A percentile compares a stretch with the other conserved stretches of the same genome.
Conservation (phyloP, 2,888 invertebrate genomes). For the Spilosoma lubricipeda region DNA sequence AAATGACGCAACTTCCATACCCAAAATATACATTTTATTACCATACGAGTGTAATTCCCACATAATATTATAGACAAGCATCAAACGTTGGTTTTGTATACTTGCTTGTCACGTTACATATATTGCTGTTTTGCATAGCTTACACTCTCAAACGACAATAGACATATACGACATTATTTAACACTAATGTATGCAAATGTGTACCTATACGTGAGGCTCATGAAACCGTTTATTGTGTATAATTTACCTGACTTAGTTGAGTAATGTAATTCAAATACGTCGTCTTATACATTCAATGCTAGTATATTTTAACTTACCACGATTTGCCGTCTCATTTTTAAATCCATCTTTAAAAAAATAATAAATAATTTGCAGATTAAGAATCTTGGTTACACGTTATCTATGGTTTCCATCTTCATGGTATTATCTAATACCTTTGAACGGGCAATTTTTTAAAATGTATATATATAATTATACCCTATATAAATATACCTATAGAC, state of each 20-base stretch:
- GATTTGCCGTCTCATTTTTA: no score
- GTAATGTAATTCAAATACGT: conserved; percentile 1
- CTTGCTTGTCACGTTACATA: not conserved
- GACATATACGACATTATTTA: conserved; percentile 7
- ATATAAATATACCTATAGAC: no score
- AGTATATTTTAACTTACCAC: not conserved
- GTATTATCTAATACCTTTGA: no score
- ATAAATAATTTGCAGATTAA: no score
- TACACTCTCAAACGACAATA: not conserved
- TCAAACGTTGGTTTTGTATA: not conserved
- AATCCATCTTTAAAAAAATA: no score
- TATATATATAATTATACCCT: no score
- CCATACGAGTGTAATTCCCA: not conserved
- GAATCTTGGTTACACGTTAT: no score
- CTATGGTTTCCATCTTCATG: no score
- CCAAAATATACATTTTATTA: not conserved
- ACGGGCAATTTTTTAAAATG: no score
- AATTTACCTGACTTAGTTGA: not conserved
- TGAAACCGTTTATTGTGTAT: conserved; percentile 15
- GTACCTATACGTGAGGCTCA: conserved; percentile 21
- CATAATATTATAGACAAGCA: not conserved
- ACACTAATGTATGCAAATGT: conserved; percentile 26
- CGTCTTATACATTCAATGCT: not conserved
- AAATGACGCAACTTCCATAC: not conserved
- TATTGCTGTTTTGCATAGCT: not conserved